A percentile compares a stretch with the other conserved stretches of the same genome.
Conservation (phyloP, 2,797 vertebrate genomes). For the Phalloptychus januarius region DNA sequence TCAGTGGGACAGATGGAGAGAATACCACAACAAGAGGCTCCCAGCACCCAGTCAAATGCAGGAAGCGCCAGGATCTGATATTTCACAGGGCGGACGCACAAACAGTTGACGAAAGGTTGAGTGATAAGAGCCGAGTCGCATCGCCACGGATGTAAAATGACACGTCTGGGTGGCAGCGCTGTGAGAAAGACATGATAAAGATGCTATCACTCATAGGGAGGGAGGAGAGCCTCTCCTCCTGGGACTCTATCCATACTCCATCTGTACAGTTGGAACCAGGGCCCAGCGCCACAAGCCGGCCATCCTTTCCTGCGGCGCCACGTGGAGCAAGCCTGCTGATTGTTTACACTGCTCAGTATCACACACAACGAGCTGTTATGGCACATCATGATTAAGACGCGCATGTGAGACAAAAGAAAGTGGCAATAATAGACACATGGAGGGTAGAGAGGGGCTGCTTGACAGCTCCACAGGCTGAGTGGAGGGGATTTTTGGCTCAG, state of each 20-base stretch:
- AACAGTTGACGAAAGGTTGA: slow-evolving; percentile 43
- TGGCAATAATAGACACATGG: slow-evolving; percentile 33
- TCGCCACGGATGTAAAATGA: slow-evolving; percentile 15
- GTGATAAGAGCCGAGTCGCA: slow-evolving; percentile 5
- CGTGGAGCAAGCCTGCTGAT: slow-evolving; percentile 63
- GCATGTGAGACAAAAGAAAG: slow-evolving; percentile 62
- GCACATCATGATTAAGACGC: slow-evolving; percentile 55
- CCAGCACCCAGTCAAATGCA: slow-evolving; percentile 47
- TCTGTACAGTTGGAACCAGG: slow-evolving; percentile 73
- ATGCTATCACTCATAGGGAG: slow-evolving; percentile 72
- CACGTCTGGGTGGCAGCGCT: slow-evolving; percentile 37
- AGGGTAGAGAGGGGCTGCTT: slow-evolving; percentile 31
- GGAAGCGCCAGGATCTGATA: slow-evolving; percentile 53
- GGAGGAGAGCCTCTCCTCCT: slow-evolving; percentile 59
- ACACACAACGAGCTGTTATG: slow-evolving; percentile 71
- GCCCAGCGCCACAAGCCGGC: slow-evolving; percentile 55
- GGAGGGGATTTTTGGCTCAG: slow-evolving; percentile 53
- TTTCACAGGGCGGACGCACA: slow-evolving; percentile 29
- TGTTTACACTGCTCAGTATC: slow-evolving; percentile 74
- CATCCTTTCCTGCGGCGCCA: slow-evolving; percentile 64
- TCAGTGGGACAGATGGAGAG: slow-evolving; percentile 66
- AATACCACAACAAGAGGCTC: slow-evolving; percentile 60
- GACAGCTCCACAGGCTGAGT: slow-evolving; percentile 43
- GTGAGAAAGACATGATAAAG: slow-evolving; percentile 69
- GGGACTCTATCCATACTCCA: slow-evolving; percentile 74